phyloP scores from a whole-genome alignment of 1,140 invertebrate species.

The Drosophila obscura region DNA sequence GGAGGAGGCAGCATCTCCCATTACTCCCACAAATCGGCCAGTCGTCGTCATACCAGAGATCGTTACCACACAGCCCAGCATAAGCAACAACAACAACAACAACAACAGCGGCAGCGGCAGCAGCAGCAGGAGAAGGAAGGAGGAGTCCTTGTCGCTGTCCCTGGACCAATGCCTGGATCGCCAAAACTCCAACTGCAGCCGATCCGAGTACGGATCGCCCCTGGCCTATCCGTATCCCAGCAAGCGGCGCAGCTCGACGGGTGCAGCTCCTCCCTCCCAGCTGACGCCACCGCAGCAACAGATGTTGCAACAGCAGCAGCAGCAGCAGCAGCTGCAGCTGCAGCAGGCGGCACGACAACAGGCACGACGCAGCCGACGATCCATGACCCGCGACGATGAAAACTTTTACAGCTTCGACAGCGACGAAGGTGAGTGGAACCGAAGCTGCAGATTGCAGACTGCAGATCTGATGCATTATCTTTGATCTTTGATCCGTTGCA shows the following conservation, averaged over 20 bases:
- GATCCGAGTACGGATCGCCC: slow-evolving; percentile 67
- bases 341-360: slow-evolving; percentile 19
- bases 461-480: not conserved
- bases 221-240: slow-evolving; percentile 57
- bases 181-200: slow-evolving; percentile 69
- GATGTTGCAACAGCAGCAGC: slow-evolving; percentile 32
- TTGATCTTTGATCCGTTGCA: slow-evolving; percentile 35
- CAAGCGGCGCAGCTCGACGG: slow-evolving; percentile 48
- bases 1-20: slow-evolving; percentile 4
- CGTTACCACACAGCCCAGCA: slow-evolving; percentile 18
- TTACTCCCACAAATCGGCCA: slow-evolving; percentile 47
- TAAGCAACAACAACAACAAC: slow-evolving; percentile 31
- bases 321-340: slow-evolving; percentile 15
- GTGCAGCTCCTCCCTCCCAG: not conserved
- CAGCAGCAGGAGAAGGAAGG: slow-evolving; percentile 10
- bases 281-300: not conserved
- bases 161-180: slow-evolving; percentile 44
- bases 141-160: slow-evolving; percentile 2
- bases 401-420: slow-evolving; percentile 82
- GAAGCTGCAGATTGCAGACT: too few relatives aligned
- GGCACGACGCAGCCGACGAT: slow-evolving; percentile 54
- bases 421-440: slow-evolving; percentile 69
- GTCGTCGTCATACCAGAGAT: slow-evolving; percentile 61
- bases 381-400: slow-evolving; percentile 76
- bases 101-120: not conserved